Base-by-base conservation (phyloP, 2,797 vertebrate genomes). In the Tragopan temminckii region DNA sequence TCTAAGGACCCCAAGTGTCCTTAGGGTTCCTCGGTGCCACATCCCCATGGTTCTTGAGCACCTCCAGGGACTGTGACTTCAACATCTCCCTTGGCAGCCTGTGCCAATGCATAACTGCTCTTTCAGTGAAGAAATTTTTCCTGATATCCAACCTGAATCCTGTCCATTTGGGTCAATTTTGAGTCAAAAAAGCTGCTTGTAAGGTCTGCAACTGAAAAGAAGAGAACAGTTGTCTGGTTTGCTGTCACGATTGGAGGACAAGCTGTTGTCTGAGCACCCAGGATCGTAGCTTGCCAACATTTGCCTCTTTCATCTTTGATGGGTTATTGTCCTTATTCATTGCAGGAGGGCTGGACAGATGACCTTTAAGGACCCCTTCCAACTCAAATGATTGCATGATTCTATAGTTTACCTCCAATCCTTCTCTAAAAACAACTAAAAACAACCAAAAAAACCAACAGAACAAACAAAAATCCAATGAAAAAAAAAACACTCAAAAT, bases 401-500 rank as follows among this genome's bases (percentile, higher is more conserved):
- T 52, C 50, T 17, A 10, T 52, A 16, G 29, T 66, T 86, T 74
- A 21, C 38, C n/a, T 70, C 53, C 52, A 23, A 17, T 11, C 38
- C 29, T 59, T 25, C 69, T 64, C 14, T 25, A 18, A n/a, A n/a
- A 66, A 11, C n/a, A 66, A 35, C 24, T 3, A n/a, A 24, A n/a
- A 43, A 17, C 13, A 27, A 33, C 18, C 20, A 27, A 9, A 18
- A 19, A 52, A 3, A 2, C 1, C 11, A 16, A 9, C 1, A 3
- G 36, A 62, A 13, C 55, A 29, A 18, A 15, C 35, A 29, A 61
- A 29, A 12, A 27, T 20, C n/a, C 55, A 40, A 42, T 10, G 17
- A 19, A 61, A 38, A 27, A 38, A 59, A 10, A 16, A 36, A 61
- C n/a, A 8, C 7, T 13, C 8, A 11, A 18, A 61, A 6, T 17